Evolutionary conservation across 2,113 vertebrate species (phyloP).

Genomic region (Lates calcarifer): DNA sequence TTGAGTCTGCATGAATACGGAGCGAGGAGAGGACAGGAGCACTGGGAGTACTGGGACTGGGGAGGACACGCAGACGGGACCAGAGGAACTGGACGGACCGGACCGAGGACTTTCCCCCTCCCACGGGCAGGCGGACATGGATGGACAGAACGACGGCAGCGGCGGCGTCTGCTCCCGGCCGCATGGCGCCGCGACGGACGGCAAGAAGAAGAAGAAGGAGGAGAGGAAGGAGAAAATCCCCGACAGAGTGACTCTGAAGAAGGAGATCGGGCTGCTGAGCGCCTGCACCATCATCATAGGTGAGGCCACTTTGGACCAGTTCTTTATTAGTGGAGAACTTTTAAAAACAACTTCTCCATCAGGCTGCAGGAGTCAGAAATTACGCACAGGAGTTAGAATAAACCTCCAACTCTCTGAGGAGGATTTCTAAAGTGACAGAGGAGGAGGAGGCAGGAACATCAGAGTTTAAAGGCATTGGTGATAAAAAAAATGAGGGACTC

Average conservation of each 20-base stretch:
- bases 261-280: slow-evolving; percentile 91
- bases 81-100: slow-evolving; percentile 63
- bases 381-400: fast-evolving
- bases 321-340: not conserved
- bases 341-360: not conserved
- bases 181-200: slow-evolving; percentile 50
- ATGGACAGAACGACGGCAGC: slow-evolving; percentile 77
- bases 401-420: not conserved
- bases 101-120: too few species aligned
- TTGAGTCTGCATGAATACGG: slow-evolving; percentile 79
- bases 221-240: slow-evolving; percentile 64
- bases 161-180: slow-evolving; percentile 65
- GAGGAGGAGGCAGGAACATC: not conserved
- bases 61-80: too few species aligned
- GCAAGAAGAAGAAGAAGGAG: slow-evolving; percentile 46
- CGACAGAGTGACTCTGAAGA: slow-evolving; percentile 89
- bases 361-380: not conserved
- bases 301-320: slow-evolving; percentile 68
- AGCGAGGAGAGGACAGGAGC: slow-evolving; percentile 77
- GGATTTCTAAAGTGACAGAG: not conserved
- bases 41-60: slow-evolving; percentile 50
- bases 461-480: not conserved
- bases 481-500: slow-evolving; percentile 18
- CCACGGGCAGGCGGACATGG: slow-evolving; percentile 82
- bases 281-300: slow-evolving; percentile 93